These are phyloP conservation scores for Pseudonaja textilis DNA, from an alignment of 2,113 vertebrate species.

Conservation along the genomic window DNA sequence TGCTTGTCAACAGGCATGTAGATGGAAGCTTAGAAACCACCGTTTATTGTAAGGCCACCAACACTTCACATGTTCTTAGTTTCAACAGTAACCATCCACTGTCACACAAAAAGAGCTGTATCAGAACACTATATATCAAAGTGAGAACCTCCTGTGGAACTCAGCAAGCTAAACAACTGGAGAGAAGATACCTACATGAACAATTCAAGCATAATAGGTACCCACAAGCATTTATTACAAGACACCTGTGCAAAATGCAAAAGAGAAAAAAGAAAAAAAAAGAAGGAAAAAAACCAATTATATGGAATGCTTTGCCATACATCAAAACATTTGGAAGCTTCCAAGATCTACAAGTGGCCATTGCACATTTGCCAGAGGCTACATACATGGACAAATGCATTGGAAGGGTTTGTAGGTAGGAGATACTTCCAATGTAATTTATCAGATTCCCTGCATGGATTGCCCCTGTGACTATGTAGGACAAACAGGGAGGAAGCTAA, in stretches of 20 bases:
- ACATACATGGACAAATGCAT: not conserved
- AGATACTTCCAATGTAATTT: not conserved
- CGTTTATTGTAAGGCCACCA: not conserved
- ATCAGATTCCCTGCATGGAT: not conserved
- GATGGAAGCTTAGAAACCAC: not conserved
- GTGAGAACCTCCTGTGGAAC: not conserved
- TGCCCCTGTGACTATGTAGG: not conserved
- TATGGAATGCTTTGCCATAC: not conserved
- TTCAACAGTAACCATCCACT: not conserved
- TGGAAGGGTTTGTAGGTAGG: not conserved
- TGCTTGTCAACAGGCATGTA: no score
- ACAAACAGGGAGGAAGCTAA: not conserved
- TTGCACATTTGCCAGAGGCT: not conserved
- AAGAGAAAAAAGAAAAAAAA: not conserved
- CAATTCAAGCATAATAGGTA: not conserved
- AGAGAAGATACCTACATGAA: not conserved
- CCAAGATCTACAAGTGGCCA: not conserved
- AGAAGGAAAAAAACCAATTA: not conserved
- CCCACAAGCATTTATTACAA: not conserved
- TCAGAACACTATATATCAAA: not conserved
- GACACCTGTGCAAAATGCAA: not conserved
- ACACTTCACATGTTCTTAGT: not conserved
- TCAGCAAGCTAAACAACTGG: not conserved
- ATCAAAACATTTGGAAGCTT: not conserved
- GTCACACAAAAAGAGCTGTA: not conserved